Evolutionary conservation across 2,113 vertebrate genomes (phyloP), one percentile per base, ranked within the genome.

Genomic region (Menura novaehollandiae): DNA sequence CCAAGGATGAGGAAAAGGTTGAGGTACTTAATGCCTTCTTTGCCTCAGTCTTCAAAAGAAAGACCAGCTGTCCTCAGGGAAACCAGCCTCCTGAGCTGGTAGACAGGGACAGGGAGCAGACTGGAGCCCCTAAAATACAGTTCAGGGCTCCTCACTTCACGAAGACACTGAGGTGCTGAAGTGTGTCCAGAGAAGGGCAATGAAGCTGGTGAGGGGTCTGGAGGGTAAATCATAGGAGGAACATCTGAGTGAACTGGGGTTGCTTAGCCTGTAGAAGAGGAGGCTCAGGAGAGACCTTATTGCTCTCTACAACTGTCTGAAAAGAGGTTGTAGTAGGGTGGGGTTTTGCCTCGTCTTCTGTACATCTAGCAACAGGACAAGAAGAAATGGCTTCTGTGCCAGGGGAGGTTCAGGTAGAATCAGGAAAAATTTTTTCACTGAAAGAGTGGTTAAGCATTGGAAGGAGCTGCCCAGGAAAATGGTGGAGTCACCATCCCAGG

Each of bases 91-190:
- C 14, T 72, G 51, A 80, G 67, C 32, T 64, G 32, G 11, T 26
- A 58, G 67, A 10, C 8, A 43, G 39, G n/a, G 55, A 39, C 19
- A 46, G 22, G 26, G 32, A 58, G 12, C 26, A 73, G 35, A 26
- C 9, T 21, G 12, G 17, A 58, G 1, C 4, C 13, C 14, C 51
- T 27, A 19, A 4, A 5, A 5, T 21, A 5, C 17, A 10, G 9
- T 19, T 56, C 35, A 58, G 35, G 10, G 17, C 14, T 41, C 24
- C 35, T 72, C 59, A 6, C 17, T 58, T 44, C 35, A 37, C 32
- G 23, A 44, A 23, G 51, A 43, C 12, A 19, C 2, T 63, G 67
- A 58, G 11, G 32, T 12, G 11, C 32, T 73, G 26, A 56, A 43
- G 7, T 7, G 8, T 27, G 32, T 22, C 11, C 26, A 43, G 43